Base-by-base conservation (phyloP, 2,888 invertebrate genomes). In the Trachelus tabidus region DNA sequence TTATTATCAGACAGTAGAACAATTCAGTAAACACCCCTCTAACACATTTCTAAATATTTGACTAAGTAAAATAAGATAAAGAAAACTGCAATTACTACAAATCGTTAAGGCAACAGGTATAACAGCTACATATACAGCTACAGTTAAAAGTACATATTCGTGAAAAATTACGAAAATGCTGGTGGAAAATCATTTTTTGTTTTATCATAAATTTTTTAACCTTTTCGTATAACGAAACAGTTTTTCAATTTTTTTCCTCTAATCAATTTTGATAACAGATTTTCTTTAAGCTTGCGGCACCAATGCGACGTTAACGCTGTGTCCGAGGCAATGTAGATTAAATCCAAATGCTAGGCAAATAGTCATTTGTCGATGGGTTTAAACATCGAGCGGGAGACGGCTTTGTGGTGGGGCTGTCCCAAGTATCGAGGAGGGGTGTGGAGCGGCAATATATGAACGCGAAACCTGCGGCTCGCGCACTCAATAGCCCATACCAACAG, bases 361-460 rank as follows among this genome's bases (percentile, higher is more conserved):
- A 75, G 78, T 73, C 34, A 33, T 33, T 78, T 40, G 71, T 76
- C 76, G 75, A 76, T 73, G 76, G 69, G 74, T 71, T 71, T 71
- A 40, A 76, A 69, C 75, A 79, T 73, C 75, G 76, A 75, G 79
- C 76, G 80, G 76, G 79, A 76, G 79, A 79, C 56, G 68, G 73
- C 77, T 73, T 80, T 79, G 82, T 83, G 79, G 81, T 82, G 83
- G 84, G 85, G 81, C 56, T 56, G 56, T 56, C 9, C 23, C 79
- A 73, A 80, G 82, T 77, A 84, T 79, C 78, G 81, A 83, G 80
- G 82, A 81, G 81, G 81, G 81, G 86, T 83, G 86, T 83, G 81
- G 87, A 86, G 85, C 85, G 84, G 82, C 89, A 88, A 89, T 90
- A 90, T 90, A 90, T 90, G 89, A 90, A 90, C 86, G 90, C 87